Evolutionary conservation across 2,888 invertebrate genomes (phyloP).

Genomic region (Ophion costatus): DNA sequence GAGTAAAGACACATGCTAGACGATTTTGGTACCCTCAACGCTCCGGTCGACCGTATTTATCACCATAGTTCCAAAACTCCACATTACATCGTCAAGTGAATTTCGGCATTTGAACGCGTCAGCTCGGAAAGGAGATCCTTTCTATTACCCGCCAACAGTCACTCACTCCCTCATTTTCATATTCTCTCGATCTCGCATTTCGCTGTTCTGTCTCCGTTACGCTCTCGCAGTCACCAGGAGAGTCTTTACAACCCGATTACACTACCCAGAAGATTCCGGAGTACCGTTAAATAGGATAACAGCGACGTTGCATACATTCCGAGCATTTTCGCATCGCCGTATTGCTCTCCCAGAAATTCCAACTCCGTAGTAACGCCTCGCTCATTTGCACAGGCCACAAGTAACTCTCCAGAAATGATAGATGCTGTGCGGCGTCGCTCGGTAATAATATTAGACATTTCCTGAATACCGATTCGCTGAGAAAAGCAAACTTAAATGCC

Average conservation of each 20-base stretch:
- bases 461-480: background rate
- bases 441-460: slow-evolving; percentile 7
- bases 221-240: background rate
- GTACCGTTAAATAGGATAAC: slow-evolving; percentile 30
- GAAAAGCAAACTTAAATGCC: background rate
- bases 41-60: slow-evolving; percentile 11
- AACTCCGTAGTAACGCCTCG: slow-evolving; percentile 36
- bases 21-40: slow-evolving; percentile 17
- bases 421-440: background rate
- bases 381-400: slow-evolving; percentile 50
- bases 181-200: slow-evolving; percentile 17
- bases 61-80: slow-evolving; percentile 75
- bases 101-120: slow-evolving; percentile 75
- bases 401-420: slow-evolving; percentile 46
- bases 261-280: slow-evolving; percentile 51
- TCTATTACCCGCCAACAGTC: slow-evolving; percentile 50
- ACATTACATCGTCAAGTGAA: slow-evolving; percentile 78
- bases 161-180: slow-evolving; percentile 16
- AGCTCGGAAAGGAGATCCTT: slow-evolving; percentile 65
- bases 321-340: slow-evolving; percentile 33
- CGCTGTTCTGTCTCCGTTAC: background rate
- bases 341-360: slow-evolving; percentile 40
- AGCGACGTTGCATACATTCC: slow-evolving; percentile 34
- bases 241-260: slow-evolving; percentile 62
- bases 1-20: slow-evolving; percentile 50